Evolutionary conservation across 2,797 vertebrate genomes (phyloP).

Genomic region (Pseudocheirus occidentalis): DNA sequence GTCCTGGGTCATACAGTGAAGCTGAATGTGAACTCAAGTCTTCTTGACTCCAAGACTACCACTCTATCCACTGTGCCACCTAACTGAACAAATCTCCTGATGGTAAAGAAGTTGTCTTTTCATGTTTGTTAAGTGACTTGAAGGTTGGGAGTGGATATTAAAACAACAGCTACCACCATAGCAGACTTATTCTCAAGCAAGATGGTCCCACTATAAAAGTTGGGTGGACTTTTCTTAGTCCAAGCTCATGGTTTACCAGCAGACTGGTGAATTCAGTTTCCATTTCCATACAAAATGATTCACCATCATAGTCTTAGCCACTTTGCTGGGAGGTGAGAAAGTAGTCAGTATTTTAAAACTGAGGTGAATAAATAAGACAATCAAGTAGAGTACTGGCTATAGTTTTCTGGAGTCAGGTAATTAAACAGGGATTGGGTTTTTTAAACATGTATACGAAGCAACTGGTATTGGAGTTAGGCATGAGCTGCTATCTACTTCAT

Average conservation of each 20-base stretch:
- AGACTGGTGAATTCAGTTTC: neutral
- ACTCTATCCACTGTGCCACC: neutral
- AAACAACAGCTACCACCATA: neutral
- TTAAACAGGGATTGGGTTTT: neutral
- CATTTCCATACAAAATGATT: neutral
- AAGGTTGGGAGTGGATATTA: neutral
- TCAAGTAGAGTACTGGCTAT: slow-evolving; percentile 5
- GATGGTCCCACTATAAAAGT: neutral
- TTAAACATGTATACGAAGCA: neutral
- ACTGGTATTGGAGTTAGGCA: neutral
- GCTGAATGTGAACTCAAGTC: neutral
- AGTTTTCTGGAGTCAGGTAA: neutral
- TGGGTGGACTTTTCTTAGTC: neutral
- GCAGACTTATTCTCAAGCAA: neutral
- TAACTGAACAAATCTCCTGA: neutral
- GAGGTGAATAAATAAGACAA: slow-evolving; percentile 11
- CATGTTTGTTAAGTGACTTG: neutral
- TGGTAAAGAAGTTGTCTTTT: neutral
- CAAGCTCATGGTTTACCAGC: neutral
- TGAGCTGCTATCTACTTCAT: neutral
- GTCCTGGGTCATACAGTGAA: neutral
- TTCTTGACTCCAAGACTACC: neutral
- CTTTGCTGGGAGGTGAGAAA: neutral
- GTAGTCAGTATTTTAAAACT: slow-evolving; percentile 6
- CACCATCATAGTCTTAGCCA: neutral